phyloP scores from a whole-genome alignment of 2,797 vertebrate genomes.

The Neosalanx taihuensis region DNA sequence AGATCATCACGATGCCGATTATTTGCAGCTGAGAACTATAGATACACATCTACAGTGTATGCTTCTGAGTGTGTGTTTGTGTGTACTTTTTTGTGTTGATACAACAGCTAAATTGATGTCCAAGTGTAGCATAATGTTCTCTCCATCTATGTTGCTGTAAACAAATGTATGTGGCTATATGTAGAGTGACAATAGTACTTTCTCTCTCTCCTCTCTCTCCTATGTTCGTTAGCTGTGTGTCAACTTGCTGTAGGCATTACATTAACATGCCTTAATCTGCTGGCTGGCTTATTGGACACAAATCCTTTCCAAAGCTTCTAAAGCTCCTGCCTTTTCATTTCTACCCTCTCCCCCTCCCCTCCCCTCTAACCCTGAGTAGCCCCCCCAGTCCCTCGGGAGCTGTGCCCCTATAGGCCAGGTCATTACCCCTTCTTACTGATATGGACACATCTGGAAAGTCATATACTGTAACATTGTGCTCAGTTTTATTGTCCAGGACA shows the following conservation, averaged over 20 bases:
- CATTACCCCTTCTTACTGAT: neutral
- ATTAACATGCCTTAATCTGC: slow-evolving; percentile 74
- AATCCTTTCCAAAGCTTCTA: slow-evolving; percentile 74
- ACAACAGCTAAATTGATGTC: neutral
- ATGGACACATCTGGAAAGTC: neutral
- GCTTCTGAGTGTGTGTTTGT: neutral
- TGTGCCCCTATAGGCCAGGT: slow-evolving; percentile 1
- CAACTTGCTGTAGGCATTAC: slow-evolving; percentile 64
- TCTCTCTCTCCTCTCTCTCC: neutral
- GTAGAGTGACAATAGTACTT: neutral
- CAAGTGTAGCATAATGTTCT: neutral
- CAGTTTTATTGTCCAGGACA: neutral
- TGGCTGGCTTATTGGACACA: slow-evolving; percentile 72
- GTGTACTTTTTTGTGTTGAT: neutral
- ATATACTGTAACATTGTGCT: neutral
- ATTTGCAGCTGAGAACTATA: neutral
- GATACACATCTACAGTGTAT: neutral
- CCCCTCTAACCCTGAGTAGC: slow-evolving; percentile 9
- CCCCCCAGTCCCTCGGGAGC: neutral
- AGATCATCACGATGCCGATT: too few species aligned
- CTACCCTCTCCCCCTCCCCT: slow-evolving; percentile 16
- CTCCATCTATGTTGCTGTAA: neutral
- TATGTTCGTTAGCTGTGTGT: slow-evolving; percentile 35
- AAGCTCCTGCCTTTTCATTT: slow-evolving; percentile 69
- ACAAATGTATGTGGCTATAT: neutral